A percentile compares a stretch with the other conserved stretches of the same genome.
Conservation (phyloP, 1,140 invertebrate species). For the Bicyclus anynana region DNA sequence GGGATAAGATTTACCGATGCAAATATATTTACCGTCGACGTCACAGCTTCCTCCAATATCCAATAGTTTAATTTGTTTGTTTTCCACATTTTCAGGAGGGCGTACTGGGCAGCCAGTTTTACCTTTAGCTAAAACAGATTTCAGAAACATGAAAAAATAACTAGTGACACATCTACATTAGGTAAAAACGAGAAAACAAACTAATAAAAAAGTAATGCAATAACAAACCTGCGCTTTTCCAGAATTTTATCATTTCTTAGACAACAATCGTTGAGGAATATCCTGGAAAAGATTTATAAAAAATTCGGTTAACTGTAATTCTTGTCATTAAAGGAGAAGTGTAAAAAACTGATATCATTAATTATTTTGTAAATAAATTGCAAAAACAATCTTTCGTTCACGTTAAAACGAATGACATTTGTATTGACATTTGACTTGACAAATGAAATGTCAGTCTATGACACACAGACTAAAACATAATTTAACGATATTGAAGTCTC, state of each 20-base stretch:
- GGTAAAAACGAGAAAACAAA: not conserved
- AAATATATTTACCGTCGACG: constrained; percentile 44
- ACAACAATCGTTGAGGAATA: not conserved
- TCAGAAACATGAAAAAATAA: not conserved
- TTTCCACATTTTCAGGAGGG: constrained; percentile 47
- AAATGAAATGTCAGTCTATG: too few species aligned
- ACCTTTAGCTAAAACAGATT: constrained; percentile 55
- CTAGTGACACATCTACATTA: not conserved
- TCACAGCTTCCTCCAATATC: constrained; percentile 42
- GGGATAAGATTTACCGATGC: not conserved
- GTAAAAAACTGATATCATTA: constrained; percentile 26
- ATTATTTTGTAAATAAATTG: constrained; percentile 43
- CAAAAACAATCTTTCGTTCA: constrained; percentile 18
- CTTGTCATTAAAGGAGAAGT: constrained; percentile 46
- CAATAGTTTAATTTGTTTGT: constrained; percentile 31
- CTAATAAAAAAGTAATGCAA: not conserved
- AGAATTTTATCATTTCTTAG: constrained; percentile 66
- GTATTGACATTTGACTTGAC: too few species aligned
- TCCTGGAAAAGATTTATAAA: constrained; percentile 14
- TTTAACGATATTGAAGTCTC: too few species aligned
- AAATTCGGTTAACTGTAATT: constrained; percentile 33
- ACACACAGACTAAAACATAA: too few species aligned
- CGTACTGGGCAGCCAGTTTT: constrained; percentile 66
- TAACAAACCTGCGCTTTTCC: constrained; percentile 68
- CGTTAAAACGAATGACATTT: constrained; percentile 23